Evolutionary conservation across 2,888 invertebrate species (phyloP).

Genomic region (Scaptodrosophila latifasciaeformis): DNA sequence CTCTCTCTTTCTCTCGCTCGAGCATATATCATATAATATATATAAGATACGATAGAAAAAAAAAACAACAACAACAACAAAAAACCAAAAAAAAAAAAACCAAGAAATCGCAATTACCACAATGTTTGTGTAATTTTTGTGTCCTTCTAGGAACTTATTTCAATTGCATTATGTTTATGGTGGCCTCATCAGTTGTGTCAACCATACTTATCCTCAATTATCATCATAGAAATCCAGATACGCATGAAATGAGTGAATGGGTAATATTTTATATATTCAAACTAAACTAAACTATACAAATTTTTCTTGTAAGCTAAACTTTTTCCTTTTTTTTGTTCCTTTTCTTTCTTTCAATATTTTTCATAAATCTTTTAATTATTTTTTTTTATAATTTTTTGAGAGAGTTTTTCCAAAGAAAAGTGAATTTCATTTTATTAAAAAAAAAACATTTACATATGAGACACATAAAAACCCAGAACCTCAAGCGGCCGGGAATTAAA

Average conservation of each 20-base stretch:
- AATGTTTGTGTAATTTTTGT: constrained; percentile 76
- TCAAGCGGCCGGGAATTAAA: too few relatives aligned
- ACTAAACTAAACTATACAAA: constrained; percentile 49
- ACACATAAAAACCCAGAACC: too few relatives aligned
- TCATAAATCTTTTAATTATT: not conserved
- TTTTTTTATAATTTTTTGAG: not conserved
- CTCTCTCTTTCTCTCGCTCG: too few relatives aligned
- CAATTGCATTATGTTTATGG: constrained; percentile 99
- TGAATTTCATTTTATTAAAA: not conserved
- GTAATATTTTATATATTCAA: constrained; percentile 79
- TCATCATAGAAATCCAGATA: constrained; percentile 97
- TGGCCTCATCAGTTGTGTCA: constrained; percentile 97
- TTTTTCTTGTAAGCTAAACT: constrained; percentile 47
- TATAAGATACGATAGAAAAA: too few relatives aligned
- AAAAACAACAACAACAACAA: constrained; percentile 25
- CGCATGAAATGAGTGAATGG: constrained; percentile 98
- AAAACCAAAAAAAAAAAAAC: constrained; percentile 21
- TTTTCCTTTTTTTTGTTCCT: constrained; percentile 5
- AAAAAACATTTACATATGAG: too few relatives aligned
- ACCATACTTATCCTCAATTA: constrained; percentile 98
- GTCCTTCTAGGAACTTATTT: constrained; percentile 92
- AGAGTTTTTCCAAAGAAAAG: not conserved
- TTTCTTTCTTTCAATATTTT: not conserved
- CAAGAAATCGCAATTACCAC: constrained; percentile 51
- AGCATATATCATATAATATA: too few relatives aligned